A percentile compares a stretch with the other conserved stretches of the same genome.
Conservation (phyloP, 2,113 vertebrate species). For the Esox niger region DNA sequence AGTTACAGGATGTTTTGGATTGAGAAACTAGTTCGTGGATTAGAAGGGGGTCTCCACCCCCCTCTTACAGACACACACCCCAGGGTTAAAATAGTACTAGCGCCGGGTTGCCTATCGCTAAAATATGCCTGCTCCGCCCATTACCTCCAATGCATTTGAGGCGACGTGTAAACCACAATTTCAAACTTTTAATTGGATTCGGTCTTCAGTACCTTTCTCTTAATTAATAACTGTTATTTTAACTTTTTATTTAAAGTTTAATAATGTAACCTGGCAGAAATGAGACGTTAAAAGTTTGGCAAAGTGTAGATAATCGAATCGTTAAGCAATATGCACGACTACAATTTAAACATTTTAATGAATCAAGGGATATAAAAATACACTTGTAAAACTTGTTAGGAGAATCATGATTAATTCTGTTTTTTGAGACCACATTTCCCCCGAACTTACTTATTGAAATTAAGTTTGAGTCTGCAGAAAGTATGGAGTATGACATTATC, state of each 20-base stretch:
- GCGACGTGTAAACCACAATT: neutral
- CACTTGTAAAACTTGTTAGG: too few species aligned
- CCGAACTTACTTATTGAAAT: too few species aligned
- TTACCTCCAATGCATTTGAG: neutral
- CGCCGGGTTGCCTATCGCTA: slow-evolving; percentile 58
- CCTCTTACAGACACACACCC: slow-evolving; percentile 19
- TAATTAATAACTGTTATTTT: neutral
- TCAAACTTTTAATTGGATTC: neutral
- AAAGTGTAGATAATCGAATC: neutral
- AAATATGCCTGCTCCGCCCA: slow-evolving; percentile 58
- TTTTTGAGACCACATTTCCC: too few species aligned
- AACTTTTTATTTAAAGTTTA: neutral
- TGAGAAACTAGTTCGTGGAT: slow-evolving; percentile 52
- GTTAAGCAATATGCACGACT: too few species aligned
- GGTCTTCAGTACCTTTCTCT: neutral
- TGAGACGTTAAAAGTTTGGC: neutral
- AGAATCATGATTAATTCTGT: too few species aligned
- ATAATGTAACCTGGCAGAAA: neutral
- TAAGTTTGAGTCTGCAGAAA: too few species aligned
- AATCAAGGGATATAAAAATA: too few species aligned
- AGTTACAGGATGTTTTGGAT: slow-evolving; percentile 72
- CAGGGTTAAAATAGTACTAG: slow-evolving; percentile 63
- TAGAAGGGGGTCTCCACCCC: slow-evolving; percentile 13
- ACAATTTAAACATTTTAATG: too few species aligned
- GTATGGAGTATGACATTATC: too few species aligned